Evolutionary conservation across 2,888 invertebrate species (phyloP), one percentile per base, ranked within the genome.

Genomic region (Arrhopalites spinosus): DNA sequence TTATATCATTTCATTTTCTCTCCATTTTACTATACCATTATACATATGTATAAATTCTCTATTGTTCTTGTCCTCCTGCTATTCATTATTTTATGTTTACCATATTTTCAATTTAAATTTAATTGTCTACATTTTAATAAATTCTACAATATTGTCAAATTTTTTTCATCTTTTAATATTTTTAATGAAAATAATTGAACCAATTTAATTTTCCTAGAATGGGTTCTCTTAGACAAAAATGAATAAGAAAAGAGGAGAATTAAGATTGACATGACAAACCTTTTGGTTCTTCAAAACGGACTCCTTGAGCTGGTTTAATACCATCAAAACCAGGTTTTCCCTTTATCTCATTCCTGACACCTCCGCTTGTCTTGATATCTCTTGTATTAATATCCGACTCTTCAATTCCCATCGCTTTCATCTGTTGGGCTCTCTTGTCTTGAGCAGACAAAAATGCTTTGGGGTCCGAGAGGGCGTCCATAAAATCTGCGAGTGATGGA

Each of bases 401-500:
- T 85, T 96, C 96, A 82, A 97, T 97, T 77, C 97, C 98, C 90
- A 98, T 91, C 61, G 94, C 94, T 84, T 95, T 93, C 92, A 98
- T 94, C 97, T 97, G 96, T 84, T 94, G 92, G 73, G 93, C 93
- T 78, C 97, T 91, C 85, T 95, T 96, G 85, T 98, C 96, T 84
- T 94, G 87, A 86, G 96, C 94, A 84, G 94, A 95, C 86, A 96
- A 95, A 86, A 96, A 97, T 86, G 96, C 96, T 82, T 98, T 96
- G 0, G 98, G 98, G 88, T 98, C 98, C 25, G 95, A 95, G 80
- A 98, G 86, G n/a, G 98, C 98, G 85, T 94, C 97, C 93, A 99
- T 99, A 86, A 99, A 94, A 85, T 97, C 97, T 93, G 84, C 1
- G 83, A 81, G 59, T 68, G 30, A 72, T 63, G 66, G 71, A 74